Conservation (phyloP, 2,797 vertebrate genomes). For the Macropodus opercularis region DNA sequence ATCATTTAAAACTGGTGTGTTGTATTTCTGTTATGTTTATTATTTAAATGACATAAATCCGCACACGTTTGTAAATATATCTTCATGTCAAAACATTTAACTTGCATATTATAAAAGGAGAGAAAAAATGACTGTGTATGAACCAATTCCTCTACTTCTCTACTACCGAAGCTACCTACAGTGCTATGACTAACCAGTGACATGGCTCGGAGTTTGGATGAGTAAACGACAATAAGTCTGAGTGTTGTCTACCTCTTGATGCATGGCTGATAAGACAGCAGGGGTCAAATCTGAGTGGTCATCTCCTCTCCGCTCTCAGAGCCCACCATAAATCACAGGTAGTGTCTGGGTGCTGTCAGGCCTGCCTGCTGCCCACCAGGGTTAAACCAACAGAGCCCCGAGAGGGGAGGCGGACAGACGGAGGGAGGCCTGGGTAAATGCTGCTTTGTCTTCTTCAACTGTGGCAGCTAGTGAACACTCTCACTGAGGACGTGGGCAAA, state of each 20-base stretch:
- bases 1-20: not conserved
- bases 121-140: not conserved
- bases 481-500: conserved; percentile 16
- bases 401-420: conserved; percentile 68
- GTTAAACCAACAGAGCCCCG: conserved; percentile 83
- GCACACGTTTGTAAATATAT: too few species aligned
- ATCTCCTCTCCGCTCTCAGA: conserved; percentile 68
- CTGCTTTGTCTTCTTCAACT: conserved; percentile 69
- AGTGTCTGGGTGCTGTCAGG: conserved; percentile 75
- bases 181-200: conserved; percentile 9
- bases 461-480: conserved; percentile 42
- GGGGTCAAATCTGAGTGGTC: conserved; percentile 77
- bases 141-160: not conserved
- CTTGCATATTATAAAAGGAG: too few species aligned
- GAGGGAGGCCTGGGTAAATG: conserved; percentile 66
- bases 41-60: not conserved
- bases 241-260: conserved; percentile 69
- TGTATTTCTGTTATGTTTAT: not conserved
- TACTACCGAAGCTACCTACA: not conserved
- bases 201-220: conserved; percentile 25
- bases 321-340: conserved; percentile 76
- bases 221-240: conserved; percentile 56
- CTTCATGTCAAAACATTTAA: too few species aligned
- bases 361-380: conserved; percentile 76
- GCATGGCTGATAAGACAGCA: conserved; percentile 69